Conservation (phyloP, 2,888 invertebrate genomes). For the Oasisia sp. region DNA sequence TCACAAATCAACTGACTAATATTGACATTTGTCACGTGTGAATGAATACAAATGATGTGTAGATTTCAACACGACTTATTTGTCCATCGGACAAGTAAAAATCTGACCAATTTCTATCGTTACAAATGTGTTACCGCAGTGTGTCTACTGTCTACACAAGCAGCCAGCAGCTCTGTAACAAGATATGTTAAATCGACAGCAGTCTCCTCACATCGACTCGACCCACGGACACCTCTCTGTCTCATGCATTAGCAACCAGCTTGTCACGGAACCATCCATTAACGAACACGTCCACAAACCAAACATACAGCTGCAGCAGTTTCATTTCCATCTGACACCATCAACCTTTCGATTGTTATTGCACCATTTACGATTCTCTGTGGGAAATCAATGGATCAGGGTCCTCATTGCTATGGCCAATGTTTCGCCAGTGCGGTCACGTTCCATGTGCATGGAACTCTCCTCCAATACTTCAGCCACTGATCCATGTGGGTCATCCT, state of each 20-base stretch:
- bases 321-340: slow-evolving; percentile 6
- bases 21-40: too few relatives aligned
- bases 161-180: not conserved
- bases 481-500: too few relatives aligned
- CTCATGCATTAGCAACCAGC: not conserved
- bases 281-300: not conserved
- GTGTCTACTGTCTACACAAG: not conserved
- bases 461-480: too few relatives aligned
- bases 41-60: too few relatives aligned
- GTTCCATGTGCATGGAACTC: not conserved
- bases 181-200: slow-evolving; percentile 2
- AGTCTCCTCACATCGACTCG: not conserved
- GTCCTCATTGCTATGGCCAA: not conserved
- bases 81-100: too few relatives aligned
- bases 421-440: not conserved
- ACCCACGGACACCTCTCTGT: not conserved
- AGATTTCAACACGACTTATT: too few relatives aligned
- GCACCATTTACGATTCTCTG: not conserved
- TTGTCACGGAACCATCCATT: not conserved
- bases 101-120: not conserved
- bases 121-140: not conserved
- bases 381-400: not conserved
- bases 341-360: slow-evolving; percentile 3
- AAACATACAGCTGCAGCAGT: not conserved
- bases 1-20: too few relatives aligned